A percentile compares a stretch with the other conserved stretches of the same genome.
These are phyloP conservation scores for Indicator indicator DNA, from an alignment of 2,113 vertebrate genomes.

Conservation along the genomic window DNA sequence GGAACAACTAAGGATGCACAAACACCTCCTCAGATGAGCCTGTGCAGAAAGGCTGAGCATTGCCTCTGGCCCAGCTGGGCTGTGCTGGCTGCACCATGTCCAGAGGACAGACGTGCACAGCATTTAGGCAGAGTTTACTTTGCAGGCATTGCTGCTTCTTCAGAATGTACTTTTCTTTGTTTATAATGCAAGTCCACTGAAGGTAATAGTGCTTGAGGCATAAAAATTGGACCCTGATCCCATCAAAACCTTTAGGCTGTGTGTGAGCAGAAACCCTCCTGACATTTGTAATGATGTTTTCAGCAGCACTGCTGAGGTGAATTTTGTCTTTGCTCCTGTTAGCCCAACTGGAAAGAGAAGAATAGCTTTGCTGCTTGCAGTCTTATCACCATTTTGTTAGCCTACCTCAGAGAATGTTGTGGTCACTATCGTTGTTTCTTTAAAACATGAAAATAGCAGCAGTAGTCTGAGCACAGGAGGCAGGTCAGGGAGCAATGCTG, in stretches of 20 bases:
- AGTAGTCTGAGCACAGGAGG: not conserved
- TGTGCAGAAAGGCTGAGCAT: not conserved
- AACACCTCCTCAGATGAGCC: not conserved
- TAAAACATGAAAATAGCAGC: not conserved
- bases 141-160: not conserved
- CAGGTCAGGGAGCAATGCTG: fast-evolving
- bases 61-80: not conserved
- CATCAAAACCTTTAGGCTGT: not conserved
- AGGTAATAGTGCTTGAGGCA: not conserved
- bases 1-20: not conserved
- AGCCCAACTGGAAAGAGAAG: not conserved
- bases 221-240: not conserved
- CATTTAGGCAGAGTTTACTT: not conserved
- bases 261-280: not conserved
- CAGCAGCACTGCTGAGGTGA: not conserved
- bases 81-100: fast-evolving
- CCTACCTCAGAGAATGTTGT: not conserved
- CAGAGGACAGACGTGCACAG: fast-evolving
- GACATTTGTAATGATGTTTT: not conserved
- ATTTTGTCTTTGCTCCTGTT: not conserved
- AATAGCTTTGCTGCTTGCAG: not conserved
- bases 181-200: not conserved
- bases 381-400: not conserved
- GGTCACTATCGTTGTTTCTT: not conserved
- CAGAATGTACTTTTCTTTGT: not conserved